phyloP scores from a whole-genome alignment of 1,140 invertebrate genomes.

The Bombyx mori region DNA sequence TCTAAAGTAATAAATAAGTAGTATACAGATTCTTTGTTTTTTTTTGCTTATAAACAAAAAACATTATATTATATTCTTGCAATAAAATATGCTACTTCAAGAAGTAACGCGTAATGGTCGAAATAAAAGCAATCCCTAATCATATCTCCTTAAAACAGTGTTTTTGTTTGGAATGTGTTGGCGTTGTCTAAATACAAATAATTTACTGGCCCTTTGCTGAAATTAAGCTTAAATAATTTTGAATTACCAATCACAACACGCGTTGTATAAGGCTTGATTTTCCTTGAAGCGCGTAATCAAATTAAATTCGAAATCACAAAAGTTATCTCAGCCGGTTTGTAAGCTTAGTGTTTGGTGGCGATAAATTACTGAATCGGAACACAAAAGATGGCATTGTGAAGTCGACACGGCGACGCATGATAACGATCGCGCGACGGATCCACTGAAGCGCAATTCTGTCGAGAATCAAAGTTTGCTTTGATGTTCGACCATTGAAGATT shows the following conservation, averaged over 20 bases:
- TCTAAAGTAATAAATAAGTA: too few relatives aligned
- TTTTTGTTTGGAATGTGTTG: constrained; percentile 4
- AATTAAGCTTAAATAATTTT: constrained; percentile 3
- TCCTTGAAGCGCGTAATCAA: constrained; percentile 20
- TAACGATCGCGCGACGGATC: constrained; percentile 38
- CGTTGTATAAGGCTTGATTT: constrained; percentile 7
- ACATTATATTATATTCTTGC: too few relatives aligned
- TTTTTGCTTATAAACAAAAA: too few relatives aligned
- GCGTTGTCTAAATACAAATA: constrained; percentile 6
- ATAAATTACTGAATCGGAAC: constrained; percentile 61
- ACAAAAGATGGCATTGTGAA: constrained; percentile 61
- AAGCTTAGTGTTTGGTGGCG: constrained; percentile 47
- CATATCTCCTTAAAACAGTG: background rate
- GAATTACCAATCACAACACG: background rate
- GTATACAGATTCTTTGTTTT: too few relatives aligned
- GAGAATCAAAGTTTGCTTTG: too few relatives aligned
- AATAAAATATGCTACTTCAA: too few relatives aligned
- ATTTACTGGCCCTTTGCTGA: constrained; percentile 2
- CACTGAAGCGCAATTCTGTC: constrained; percentile 2
- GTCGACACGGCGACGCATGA: constrained; percentile 53
- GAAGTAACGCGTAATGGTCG: too few relatives aligned
- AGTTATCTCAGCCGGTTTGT: constrained; percentile 43
- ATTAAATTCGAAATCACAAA: constrained; percentile 38
- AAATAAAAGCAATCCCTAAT: background rate
- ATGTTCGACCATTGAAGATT: too few relatives aligned